Base-by-base conservation (phyloP, 2,113 vertebrate genomes). In the Sylvilagus bachmani region DNA sequence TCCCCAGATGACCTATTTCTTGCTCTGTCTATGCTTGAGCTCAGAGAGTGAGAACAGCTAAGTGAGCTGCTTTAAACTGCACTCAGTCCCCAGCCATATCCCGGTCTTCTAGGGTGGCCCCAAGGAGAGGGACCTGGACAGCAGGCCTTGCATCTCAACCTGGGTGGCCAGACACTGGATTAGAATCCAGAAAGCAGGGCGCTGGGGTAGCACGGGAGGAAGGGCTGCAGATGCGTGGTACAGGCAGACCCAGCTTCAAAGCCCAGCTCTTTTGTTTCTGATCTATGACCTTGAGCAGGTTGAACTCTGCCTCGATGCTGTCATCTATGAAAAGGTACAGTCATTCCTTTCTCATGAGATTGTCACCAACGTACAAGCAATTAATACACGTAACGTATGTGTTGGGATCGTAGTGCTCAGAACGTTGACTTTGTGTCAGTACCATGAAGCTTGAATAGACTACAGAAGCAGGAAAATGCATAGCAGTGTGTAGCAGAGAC, bases 361-460 rank as follows among this genome's bases (percentile, higher is more conserved):
- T 33, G 78, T 87, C 89, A 67, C n/a, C 73, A 70, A 55, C 36
- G 66, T 82, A 55, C 77, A 67, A 3, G 86, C 38, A 62, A 86
- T 84, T 69, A 58, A 70, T 85, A 71, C 33, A 12, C 53, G 38
- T 84, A 83, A 90, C 87, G 36, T 70, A 75, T 86, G 70, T 87
- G 53, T 90, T 17, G 10, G 66, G 73, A 75, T 75, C 58, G 75
- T 36, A 66, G 64, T 75, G 49, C 84, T 92, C 74, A 94, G 81
- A 91, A 85, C 70, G 73, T 74, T 66, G 90, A 81, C 69, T 93
- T 67, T 89, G 83, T 58, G 55, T 58, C 19, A 86, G 93, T 91
- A 83, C 49, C 71, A 73, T 55, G 69, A 96, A 58, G 62, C 33
- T 92, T 95, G 69, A 95, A 91, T 81, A 93, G 94, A 94, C 86